Percentiles rank a stretch among this genome's conserved stretches.
Conservation (phyloP, 2,113 vertebrate genomes). For the Leucopsar rothschildi region DNA sequence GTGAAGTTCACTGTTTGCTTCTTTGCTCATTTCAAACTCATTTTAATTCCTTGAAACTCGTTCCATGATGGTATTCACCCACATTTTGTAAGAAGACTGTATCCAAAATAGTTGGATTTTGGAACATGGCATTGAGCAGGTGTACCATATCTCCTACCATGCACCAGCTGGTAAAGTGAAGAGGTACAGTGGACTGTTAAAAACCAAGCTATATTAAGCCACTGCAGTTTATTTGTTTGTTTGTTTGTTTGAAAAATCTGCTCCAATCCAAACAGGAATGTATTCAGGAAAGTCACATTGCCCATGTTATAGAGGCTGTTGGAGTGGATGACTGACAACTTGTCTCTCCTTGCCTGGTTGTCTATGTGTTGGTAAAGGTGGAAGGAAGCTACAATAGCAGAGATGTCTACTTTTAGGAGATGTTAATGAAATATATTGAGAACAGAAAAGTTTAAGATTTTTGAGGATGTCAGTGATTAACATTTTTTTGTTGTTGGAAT, state of each 20-base stretch:
- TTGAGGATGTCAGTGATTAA: neutral
- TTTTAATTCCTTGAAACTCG: no score
- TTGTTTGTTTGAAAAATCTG: neutral
- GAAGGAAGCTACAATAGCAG: neutral
- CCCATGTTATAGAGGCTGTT: rapidly evolving
- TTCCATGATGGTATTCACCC: no score
- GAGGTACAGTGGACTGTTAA: no score
- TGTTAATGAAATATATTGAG: rapidly evolving
- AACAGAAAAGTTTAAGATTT: neutral
- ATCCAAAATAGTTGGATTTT: no score
- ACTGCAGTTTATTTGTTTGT: neutral
- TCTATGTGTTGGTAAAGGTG: neutral
- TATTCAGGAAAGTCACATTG: neutral
- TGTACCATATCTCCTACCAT: no score
- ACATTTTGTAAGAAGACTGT: no score
- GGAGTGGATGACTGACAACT: neutral
- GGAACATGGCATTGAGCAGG: no score
- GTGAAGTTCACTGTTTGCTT: neutral
- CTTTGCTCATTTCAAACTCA: neutral
- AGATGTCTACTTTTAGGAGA: neutral
- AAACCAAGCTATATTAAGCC: no score
- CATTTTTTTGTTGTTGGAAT: neutral
- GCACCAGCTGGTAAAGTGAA: no score
- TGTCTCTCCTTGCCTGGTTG: neutral
- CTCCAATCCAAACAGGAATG: neutral